Base-by-base conservation (phyloP, 2,797 vertebrate genomes). In the Enoplosus armatus region DNA sequence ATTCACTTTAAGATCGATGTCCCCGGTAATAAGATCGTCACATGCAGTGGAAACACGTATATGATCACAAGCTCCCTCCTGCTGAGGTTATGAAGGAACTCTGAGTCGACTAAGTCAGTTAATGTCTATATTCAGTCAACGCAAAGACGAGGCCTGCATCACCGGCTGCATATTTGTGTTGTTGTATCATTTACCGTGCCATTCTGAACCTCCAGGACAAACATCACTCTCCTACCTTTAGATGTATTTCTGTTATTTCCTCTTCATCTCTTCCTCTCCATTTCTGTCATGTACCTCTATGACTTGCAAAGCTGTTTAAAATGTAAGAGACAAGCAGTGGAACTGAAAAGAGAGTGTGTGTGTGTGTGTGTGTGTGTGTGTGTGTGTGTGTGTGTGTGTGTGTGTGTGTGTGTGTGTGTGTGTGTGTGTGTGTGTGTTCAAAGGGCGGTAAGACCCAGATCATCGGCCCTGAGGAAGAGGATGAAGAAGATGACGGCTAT, bases 401-500 rank as follows among this genome's bases (percentile, higher is more conserved):
- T 41, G 14, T 54, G 33, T 41, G 14, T 65, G 15, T 53, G 60
- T 14, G 14, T 83, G 11, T 75, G 12, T 48, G 33, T 41, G 14
- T 54, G 33, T 41, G 14, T 65, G 15, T 53, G 60, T 14, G 14
- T 83, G 11, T 75, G 37, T 86, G 35, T 88, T 51, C 6, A 26
- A 83, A 96, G 95, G 88, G 82, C 5, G 90, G 89, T n/a, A 94
- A 91, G 58, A 74, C 83, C 1, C 95, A 96, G 75, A 98, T 98
- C 84, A 99, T 99, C 4, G 95, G 96, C 6, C 97, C 98, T 0
- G 98, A 99, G 91, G 97, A 99, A 71, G 97, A 98, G 81, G 97
- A 95, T 2, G 97, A 98, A 37, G 96, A 96, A 0, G 94, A 96
- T 1, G 95, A 96, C 37, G 92, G 95, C 70, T 96, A 97, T 79